Evolutionary conservation across 2,888 invertebrate genomes (phyloP), one percentile per base, ranked within the genome.

Genomic region (Catonia carolina): DNA sequence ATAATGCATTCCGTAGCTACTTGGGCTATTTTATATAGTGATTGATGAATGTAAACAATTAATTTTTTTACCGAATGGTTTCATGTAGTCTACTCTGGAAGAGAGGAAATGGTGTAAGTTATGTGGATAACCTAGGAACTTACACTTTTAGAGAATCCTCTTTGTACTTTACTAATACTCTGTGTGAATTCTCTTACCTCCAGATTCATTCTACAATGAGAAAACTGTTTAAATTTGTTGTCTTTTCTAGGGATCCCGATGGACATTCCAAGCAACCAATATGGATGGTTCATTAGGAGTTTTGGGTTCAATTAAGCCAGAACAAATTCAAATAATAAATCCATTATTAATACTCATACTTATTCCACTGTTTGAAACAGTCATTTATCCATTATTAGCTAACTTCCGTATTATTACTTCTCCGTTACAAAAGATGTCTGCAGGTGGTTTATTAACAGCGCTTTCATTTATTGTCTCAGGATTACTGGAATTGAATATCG

Each of bases 301-400:
- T 73, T 39, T 39, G 15, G 86, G 81, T 73, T 78, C 81, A 0
- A 74, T 91, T 18, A 85, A 92, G 65, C 92, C 97, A 0, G 97
- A 98, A 74, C 97, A 97, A 73, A 85, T 97, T 84, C 93, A 97
- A 73, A 85, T 97, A 84, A 93, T 93, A 2, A 95, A 95, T 74
- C 94, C 95, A 0, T 69, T 92, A 2, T 27, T 55, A 12, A 39
- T 56, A 15, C 75, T 94, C 33, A 90, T 95, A 65, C 74, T 95
- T 20, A 93, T 95, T 67, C 95, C 95, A 0, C 67, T 89, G 0
- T 90, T 89, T 68, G 85, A 89, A 71, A 78, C 83, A 55, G 78
- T 75, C 2, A 77, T 95, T 55, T 95, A 95, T 71, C 95, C 95
- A 0, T 69, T 84, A 0, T 71, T 94, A 53, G 77, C 77, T 1